A percentile compares a stretch with the other conserved stretches of the same genome.
Evolutionary conservation across 2,113 vertebrate genomes (phyloP).

Genomic region (Gymnogyps californianus): DNA sequence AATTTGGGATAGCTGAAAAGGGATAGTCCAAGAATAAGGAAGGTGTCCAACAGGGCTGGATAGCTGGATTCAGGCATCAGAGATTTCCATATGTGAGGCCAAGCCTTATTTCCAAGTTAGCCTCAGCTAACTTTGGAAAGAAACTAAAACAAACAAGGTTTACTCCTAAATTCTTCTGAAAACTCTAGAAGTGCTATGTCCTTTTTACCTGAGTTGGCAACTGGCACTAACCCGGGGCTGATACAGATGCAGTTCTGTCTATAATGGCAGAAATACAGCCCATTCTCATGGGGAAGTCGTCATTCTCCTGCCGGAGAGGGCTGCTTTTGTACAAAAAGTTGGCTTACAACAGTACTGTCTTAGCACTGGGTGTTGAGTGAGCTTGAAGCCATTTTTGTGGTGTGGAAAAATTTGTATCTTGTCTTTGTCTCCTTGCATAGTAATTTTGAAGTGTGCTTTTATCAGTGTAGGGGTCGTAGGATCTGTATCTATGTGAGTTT

Average conservation of each 20-base stretch:
- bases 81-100: neutral
- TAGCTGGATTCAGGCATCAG: neutral
- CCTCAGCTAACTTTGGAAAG: neutral
- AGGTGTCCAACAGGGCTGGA: neutral
- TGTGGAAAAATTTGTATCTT: neutral
- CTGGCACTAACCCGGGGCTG: neutral
- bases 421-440: neutral
- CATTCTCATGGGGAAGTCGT: fast-evolving
- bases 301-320: neutral
- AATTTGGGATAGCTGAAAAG: neutral
- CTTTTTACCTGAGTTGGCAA: neutral
- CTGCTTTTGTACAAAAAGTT: fast-evolving
- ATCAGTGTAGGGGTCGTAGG: neutral
- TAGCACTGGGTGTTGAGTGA: neutral
- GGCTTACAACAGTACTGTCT: neutral
- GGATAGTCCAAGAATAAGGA: neutral
- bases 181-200: neutral
- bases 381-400: neutral
- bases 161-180: neutral
- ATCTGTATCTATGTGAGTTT: neutral
- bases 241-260: neutral
- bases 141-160: neutral
- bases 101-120: neutral
- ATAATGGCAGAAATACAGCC: neutral
- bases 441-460: neutral